Conservation (phyloP, 2,797 vertebrate genomes). For the Ibycter americanus region DNA sequence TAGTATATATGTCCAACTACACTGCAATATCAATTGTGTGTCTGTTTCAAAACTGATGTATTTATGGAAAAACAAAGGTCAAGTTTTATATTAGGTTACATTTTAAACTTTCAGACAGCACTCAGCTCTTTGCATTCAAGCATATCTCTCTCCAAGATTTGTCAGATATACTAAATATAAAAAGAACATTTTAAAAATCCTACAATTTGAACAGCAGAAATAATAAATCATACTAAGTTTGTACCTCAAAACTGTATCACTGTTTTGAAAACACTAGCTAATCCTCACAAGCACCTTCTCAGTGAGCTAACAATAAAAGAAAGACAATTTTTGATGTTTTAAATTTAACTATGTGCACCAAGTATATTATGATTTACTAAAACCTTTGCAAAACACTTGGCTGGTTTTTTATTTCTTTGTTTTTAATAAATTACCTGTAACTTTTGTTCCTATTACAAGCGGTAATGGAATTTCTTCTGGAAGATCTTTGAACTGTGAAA, state of each 20-base stretch:
- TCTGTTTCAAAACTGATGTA: not conserved
- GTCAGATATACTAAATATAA: not conserved
- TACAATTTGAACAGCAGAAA: not conserved
- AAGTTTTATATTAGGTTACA: not conserved
- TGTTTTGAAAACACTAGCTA: not conserved
- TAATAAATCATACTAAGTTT: not conserved
- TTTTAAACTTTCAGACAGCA: not conserved
- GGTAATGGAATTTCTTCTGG: constrained; percentile 97
- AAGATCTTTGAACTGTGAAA: constrained; percentile 97
- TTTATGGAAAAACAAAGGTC: not conserved
- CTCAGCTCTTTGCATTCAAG: not conserved
- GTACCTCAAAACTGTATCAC: not conserved
- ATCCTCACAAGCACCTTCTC: not conserved
- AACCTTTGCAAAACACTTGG: not conserved
- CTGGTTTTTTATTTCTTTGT: not conserved
- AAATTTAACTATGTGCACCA: not conserved
- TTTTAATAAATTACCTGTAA: constrained; percentile 82
- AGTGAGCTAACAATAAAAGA: not conserved
- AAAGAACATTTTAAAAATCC: not conserved
- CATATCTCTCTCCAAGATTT: not conserved
- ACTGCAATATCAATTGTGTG: not conserved
- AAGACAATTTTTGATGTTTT: not conserved
- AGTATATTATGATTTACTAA: not conserved
- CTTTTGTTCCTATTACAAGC: constrained; percentile 98
- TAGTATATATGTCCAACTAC: not conserved